These are phyloP conservation scores for Pedicia rivosa DNA, from an alignment of 2,888 invertebrate genomes.

Conservation along the genomic window DNA sequence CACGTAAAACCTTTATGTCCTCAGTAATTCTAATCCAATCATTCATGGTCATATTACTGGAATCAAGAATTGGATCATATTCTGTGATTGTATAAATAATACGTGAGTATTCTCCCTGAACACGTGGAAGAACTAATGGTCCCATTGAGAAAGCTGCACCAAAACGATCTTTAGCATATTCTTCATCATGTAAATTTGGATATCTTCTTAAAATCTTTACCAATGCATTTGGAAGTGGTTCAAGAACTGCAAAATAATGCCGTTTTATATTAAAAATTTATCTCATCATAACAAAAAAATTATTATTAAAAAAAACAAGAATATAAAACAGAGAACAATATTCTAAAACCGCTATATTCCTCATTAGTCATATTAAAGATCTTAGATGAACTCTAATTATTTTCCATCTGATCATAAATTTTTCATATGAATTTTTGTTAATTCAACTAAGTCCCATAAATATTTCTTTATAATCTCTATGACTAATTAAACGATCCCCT, in stretches of 20 bases:
- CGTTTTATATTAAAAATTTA: no score
- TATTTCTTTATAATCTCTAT: no score
- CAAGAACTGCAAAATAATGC: slow-evolving; percentile 53
- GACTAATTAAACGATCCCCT: no score
- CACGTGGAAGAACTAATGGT: slow-evolving; percentile 44
- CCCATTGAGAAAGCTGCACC: slow-evolving; percentile 31
- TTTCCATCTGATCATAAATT: no score
- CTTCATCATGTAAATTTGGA: slow-evolving; percentile 72
- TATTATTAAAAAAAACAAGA: no score
- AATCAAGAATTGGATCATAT: slow-evolving; percentile 78
- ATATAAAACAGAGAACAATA: no score
- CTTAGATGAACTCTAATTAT: no score
- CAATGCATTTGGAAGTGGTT: slow-evolving; percentile 28
- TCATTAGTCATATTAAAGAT: no score
- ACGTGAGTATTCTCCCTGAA: slow-evolving; percentile 34
- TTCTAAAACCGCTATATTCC: no score
- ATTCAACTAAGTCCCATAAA: no score
- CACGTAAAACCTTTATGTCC: slow-evolving; percentile 81
- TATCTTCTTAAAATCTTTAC: slow-evolving; percentile 37
- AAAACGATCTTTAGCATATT: slow-evolving; percentile 44
- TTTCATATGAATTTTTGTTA: no score
- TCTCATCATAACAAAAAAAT: no score
- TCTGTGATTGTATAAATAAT: slow-evolving; percentile 68
- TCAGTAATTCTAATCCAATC: slow-evolving; percentile 83
- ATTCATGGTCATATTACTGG: slow-evolving; percentile 81